phyloP scores from a whole-genome alignment of 2,888 invertebrate genomes.

The Clistopyga incitator region DNA sequence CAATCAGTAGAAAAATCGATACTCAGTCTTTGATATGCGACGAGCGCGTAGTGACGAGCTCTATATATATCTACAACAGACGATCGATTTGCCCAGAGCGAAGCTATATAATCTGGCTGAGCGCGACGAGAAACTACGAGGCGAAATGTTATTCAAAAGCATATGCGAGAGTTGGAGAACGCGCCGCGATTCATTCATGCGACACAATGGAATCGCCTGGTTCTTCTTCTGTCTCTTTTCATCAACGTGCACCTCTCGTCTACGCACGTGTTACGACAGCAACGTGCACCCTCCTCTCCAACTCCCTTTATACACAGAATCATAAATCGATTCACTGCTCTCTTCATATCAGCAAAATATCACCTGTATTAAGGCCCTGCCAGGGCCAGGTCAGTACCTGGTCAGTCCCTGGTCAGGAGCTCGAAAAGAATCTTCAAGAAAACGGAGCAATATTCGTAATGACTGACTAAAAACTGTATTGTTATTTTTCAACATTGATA shows the following conservation, averaged over 20 bases:
- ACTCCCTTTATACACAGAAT: neutral
- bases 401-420: too few species aligned
- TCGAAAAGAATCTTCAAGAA: neutral
- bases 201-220: constrained; percentile 43
- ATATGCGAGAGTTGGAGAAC: constrained; percentile 32
- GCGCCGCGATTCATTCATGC: constrained; percentile 46
- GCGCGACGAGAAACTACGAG: constrained; percentile 9
- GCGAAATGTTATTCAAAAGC: constrained; percentile 35
- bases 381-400: neutral
- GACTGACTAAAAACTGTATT: too few species aligned
- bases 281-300: constrained; percentile 5
- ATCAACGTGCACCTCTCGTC: constrained; percentile 14
- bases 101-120: neutral
- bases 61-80: neutral
- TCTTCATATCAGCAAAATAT: neutral
- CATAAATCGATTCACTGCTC: constrained; percentile 15
- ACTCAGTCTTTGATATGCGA: neutral
- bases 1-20: neutral
- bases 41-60: neutral
- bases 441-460: neutral
- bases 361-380: neutral
- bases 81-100: neutral
- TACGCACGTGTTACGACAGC: constrained; percentile 27
- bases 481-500: too few species aligned
- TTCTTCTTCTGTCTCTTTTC: neutral